Evolutionary conservation across 1,140 invertebrate genomes (phyloP), one percentile per base, ranked within the genome.

Genomic region (Reticulitermes speratus): DNA sequence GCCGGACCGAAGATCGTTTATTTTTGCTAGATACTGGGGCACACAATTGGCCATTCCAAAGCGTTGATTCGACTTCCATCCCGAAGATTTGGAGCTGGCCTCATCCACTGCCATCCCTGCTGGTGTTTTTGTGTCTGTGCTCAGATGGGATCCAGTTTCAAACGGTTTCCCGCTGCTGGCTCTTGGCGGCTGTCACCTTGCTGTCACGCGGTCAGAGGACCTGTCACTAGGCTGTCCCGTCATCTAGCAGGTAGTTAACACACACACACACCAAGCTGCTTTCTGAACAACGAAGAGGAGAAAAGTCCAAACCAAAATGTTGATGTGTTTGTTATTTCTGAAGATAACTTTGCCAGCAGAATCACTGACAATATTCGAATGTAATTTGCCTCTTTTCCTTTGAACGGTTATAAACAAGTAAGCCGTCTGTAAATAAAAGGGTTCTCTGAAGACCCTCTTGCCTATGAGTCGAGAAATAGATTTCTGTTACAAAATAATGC

Each of bases 101-200:
- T 8, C 59, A 8, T 65, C 12, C 21, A 75, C 7, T 25, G 7
- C 25, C 65, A 16, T n/a, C 65, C 65, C 65, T 38, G 38, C 38
- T 38, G 65, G n/a, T 75, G 65, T 75, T 75, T 75, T 25, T 38
- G 9, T n/a, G 65, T 25, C n/a, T 30, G 65, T 12, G 65, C 25
- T 75, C 25, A 9, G 65, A n/a, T 16, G 65, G 59, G 25, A 75
- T 75, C 65, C 65, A 75, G 65, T 75, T 75, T 75, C 65, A 75
- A 75, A 75, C 65, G 65, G 65, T 75, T 75, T 11, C 7, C n/a
- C 65, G 65, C n/a, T 75, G 65, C 16, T 30, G 25, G 65, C 65
- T 75, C 65, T 75, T 75, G 65, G 65, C 65, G 65, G 65, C 65
- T 75, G 65, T 75, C 65, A 75, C 65, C 65, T n/a, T 75, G 25